Percentiles rank a stretch among this genome's conserved stretches.
These are phyloP conservation scores for Orientallactaga bullata DNA, from an alignment of 2,113 vertebrate species.

Conservation along the genomic window DNA sequence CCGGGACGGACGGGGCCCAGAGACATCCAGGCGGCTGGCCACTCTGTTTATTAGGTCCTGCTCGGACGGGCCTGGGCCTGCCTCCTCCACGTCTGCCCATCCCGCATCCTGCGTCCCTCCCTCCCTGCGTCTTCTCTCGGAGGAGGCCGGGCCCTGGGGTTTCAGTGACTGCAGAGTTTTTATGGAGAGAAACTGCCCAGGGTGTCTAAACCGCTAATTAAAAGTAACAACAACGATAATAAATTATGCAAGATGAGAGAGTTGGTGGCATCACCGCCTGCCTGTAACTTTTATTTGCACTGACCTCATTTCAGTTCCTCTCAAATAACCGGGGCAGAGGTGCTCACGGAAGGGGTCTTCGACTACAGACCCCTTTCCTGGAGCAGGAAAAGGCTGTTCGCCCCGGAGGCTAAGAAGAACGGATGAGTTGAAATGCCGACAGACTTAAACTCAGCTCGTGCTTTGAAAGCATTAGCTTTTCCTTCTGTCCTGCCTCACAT, in stretches of 20 bases:
- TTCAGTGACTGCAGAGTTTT: conserved; percentile 44
- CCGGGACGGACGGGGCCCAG: background rate
- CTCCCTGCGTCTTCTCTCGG: background rate
- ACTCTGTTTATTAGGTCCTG: background rate
- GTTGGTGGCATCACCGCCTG: background rate
- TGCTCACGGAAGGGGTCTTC: background rate
- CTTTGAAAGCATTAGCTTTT: background rate
- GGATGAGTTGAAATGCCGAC: background rate
- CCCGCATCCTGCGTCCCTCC: background rate
- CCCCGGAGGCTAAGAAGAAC: background rate
- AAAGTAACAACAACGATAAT: background rate
- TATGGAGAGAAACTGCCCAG: conserved; percentile 33
- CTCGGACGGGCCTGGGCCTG: background rate
- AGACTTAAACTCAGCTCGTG: background rate
- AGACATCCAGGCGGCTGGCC: background rate
- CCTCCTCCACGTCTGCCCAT: background rate
- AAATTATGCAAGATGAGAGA: conserved; percentile 33
- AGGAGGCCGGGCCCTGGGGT: background rate
- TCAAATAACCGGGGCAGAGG: background rate
- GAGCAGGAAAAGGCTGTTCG: background rate
- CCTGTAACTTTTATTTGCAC: conserved; percentile 39
- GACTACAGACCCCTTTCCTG: background rate
- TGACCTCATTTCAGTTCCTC: background rate
- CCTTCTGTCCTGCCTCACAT: background rate
- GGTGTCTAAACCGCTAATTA: conserved; percentile 61